Evolutionary conservation across 2,113 vertebrate species (phyloP).

Genomic region (Aix galericulata): DNA sequence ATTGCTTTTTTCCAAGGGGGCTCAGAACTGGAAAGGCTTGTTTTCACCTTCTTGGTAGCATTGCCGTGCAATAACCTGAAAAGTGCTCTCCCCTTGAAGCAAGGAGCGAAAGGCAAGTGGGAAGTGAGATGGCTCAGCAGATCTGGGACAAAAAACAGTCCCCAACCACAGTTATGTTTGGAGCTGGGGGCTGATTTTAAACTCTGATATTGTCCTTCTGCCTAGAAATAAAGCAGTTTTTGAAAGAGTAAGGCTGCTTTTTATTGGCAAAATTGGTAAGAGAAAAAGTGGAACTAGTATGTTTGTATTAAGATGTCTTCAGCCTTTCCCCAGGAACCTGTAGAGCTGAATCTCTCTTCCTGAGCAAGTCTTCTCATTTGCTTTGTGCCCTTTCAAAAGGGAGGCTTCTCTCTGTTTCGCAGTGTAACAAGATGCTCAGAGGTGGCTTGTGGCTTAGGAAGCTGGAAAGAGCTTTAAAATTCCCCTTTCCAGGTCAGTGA

Average conservation of each 20-base stretch:
- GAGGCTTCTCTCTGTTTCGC: neutral
- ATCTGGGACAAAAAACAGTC: neutral
- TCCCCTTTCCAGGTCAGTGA: neutral
- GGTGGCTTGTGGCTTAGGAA: neutral
- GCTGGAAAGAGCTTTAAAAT: neutral
- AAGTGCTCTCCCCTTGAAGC: neutral
- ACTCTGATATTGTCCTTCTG: neutral
- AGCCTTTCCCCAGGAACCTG: neutral
- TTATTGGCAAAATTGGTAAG: neutral
- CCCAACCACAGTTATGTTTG: neutral
- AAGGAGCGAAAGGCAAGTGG: neutral
- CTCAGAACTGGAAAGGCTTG: rapidly evolving
- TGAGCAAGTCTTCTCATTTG: neutral
- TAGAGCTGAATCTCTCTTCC: neutral
- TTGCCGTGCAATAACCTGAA: rapidly evolving
- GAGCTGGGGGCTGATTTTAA: neutral
- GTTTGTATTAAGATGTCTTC: neutral
- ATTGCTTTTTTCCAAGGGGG: neutral
- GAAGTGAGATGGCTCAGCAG: neutral
- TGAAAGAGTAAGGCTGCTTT: neutral
- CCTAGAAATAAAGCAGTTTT: neutral
- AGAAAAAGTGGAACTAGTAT: neutral
- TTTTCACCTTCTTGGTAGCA: rapidly evolving
- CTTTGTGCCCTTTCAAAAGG: neutral
- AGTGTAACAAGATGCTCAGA: neutral